A percentile compares a stretch with the other conserved stretches of the same genome.
These are phyloP conservation scores for Sebastes trivittatus DNA, from an alignment of 2,797 vertebrate genomes.

Conservation along the genomic window DNA sequence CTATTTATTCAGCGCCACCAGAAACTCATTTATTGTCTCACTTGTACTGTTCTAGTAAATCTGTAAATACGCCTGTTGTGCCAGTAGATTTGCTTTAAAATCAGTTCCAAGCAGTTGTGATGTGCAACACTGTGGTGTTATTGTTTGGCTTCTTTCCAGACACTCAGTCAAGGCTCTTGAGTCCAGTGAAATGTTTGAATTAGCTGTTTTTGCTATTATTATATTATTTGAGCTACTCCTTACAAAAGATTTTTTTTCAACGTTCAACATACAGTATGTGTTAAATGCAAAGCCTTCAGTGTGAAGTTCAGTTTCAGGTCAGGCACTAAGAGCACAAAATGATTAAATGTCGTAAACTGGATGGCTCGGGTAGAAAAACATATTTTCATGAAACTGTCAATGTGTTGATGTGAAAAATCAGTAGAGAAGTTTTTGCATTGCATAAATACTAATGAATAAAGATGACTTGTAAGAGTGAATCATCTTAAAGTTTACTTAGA, in stretches of 20 bases:
- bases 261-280: background rate
- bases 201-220: background rate
- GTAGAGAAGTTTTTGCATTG: conserved; percentile 1
- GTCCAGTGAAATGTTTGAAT: background rate
- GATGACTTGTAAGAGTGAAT: background rate
- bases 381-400: background rate
- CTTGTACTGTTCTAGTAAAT: background rate
- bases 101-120: conserved; percentile 5
- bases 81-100: conserved; percentile 15
- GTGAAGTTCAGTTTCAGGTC: conserved; percentile 14
- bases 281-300: background rate
- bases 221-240: background rate
- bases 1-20: conserved; percentile 11
- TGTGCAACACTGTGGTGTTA: conserved; percentile 1
- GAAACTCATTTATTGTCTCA: conserved; percentile 7
- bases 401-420: conserved; percentile 2
- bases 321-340: background rate
- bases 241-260: background rate
- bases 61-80: conserved; percentile 20
- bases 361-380: background rate
- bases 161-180: background rate
- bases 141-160: conserved; percentile 13
- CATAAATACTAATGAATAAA: conserved; percentile 24
- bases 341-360: background rate
- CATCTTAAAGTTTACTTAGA: background rate